Evolutionary conservation across 2,888 invertebrate genomes (phyloP), one percentile per base, ranked within the genome.

Genomic region (Apamea anceps): DNA sequence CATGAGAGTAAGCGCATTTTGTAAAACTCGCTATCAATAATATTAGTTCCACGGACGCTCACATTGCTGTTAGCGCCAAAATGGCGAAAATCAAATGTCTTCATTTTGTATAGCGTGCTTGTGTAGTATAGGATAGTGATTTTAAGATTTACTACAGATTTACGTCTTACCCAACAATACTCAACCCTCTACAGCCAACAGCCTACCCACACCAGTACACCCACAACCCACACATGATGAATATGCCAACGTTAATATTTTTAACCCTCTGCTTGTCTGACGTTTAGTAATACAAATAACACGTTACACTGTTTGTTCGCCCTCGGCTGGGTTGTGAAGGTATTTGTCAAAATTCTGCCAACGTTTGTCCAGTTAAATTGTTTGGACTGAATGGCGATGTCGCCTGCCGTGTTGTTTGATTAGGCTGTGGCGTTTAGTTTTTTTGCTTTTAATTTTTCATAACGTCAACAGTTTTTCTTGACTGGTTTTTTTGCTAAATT

Each of bases 201-300:
- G 45, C 10, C 8, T 15, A 62, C 67, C 13, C 42, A 76, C 60
- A 82, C 37, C 51, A 48, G 57, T 28, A n/a, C 4, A 57, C 62
- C 71, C 37, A 60, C 21, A 42, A 51, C 54, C 62, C 60, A n/a
- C 76, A 62, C 79, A 68, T 76, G 84, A 86, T 72, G 73, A 72
- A 85, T 85, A 83, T 48, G 72, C 79, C 37, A 75, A 68, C 80
- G 80, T 84, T 87, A 80, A 86, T 84, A 81, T 87, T 79, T 81
- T 88, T 86, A 84, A 86, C 88, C 84, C 77, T 71, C 71, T 71
- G 79, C 79, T 70, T 75, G 71, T 65, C 77, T 85, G 82, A 86
- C 88, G 78, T 80, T 84, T 82, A 87, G 88, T 87, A 85, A 83
- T 77, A 81, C 84, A 85, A 89, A 89, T 89, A 85, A 87, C 87